Percentiles rank a stretch among this genome's conserved stretches.
Conservation (phyloP, 2,888 invertebrate species). For the Icerya purchasi region DNA sequence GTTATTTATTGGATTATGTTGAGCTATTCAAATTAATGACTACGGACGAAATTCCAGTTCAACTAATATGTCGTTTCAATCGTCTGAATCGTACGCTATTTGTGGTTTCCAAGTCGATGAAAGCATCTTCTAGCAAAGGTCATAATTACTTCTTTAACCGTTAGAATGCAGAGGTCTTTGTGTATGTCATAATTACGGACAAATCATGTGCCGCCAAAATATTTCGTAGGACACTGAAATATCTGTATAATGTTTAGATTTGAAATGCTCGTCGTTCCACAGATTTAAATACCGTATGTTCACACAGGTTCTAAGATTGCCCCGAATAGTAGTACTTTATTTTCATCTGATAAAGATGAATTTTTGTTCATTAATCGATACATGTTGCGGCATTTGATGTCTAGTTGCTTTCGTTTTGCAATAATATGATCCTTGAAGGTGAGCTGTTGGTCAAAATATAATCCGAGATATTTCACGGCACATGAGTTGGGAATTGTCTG, state of each 20-base stretch:
- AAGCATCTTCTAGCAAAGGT: too few species aligned
- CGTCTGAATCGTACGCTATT: too few species aligned
- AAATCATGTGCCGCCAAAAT: too few species aligned
- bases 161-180: not conserved
- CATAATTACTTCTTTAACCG: not conserved
- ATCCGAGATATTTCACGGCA: not conserved
- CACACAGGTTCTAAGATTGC: not conserved
- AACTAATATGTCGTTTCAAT: too few species aligned
- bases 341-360: slow-evolving; percentile 60
- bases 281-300: not conserved
- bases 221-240: too few species aligned
- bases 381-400: too few species aligned
- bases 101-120: too few species aligned
- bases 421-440: not conserved
- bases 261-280: not conserved
- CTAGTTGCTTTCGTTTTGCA: not conserved
- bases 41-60: too few species aligned
- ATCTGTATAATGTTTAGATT: not conserved
- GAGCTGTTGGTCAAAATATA: not conserved
- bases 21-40: too few species aligned
- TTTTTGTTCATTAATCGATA: too few species aligned
- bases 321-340: not conserved
- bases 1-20: too few species aligned
- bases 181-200: not conserved
- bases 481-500: not conserved